These are phyloP conservation scores for Drosophila albomicans DNA, from an alignment of 1,140 invertebrate species.

Conservation along the genomic window DNA sequence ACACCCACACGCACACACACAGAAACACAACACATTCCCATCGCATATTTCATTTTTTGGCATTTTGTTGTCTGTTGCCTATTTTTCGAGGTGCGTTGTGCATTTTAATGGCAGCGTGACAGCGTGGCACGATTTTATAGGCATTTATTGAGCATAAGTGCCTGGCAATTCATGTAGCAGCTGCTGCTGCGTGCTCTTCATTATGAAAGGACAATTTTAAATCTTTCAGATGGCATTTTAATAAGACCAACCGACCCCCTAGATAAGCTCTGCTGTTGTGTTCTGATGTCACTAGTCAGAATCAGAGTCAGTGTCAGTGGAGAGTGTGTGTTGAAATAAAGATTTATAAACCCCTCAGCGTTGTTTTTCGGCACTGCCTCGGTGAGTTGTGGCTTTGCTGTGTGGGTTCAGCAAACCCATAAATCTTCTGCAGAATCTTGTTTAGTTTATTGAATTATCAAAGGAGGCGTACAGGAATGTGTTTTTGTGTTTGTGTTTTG, in stretches of 20 bases:
- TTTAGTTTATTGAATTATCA: conserved; percentile 82
- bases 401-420: conserved; percentile 72
- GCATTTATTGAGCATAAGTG: conserved; percentile 80
- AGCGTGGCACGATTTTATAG: conserved; percentile 59
- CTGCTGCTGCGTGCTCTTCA: conserved; percentile 59
- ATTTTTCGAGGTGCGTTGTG: conserved; percentile 48
- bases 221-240: conserved; percentile 67
- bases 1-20: background rate
- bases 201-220: conserved; percentile 48
- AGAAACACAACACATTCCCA: background rate
- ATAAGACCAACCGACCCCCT: conserved; percentile 50
- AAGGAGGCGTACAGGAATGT: conserved; percentile 20
- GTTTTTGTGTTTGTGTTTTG: conserved; percentile 21
- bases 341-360: conserved; percentile 70
- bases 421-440: conserved; percentile 76
- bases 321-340: conserved; percentile 55
- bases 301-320: background rate
- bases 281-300: conserved; percentile 30
- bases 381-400: conserved; percentile 18
- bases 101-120: conserved; percentile 65
- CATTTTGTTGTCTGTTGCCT: conserved; percentile 61
- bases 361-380: conserved; percentile 39
- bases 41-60: conserved; percentile 68
- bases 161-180: conserved; percentile 67
- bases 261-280: conserved; percentile 20